Conservation (phyloP, 2,113 vertebrate genomes). For the Falcunculus frontatus region DNA sequence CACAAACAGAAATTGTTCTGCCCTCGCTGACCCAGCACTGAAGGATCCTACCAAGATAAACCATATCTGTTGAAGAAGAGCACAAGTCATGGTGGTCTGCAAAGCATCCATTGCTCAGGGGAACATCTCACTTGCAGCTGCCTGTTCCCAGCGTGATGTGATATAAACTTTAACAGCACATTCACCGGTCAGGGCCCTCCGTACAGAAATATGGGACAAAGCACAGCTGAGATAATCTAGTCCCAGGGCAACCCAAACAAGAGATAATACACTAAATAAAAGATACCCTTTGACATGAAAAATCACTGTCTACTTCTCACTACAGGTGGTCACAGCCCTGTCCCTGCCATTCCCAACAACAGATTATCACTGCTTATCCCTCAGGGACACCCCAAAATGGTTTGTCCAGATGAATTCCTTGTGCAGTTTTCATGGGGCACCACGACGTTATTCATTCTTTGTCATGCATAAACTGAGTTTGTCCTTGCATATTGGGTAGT, state of each 20-base stretch:
- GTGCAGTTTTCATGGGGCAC: not conserved
- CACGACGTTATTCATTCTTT: not conserved
- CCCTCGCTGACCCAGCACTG: not conserved
- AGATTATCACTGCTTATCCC: not conserved
- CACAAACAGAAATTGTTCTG: not conserved
- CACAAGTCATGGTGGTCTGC: not conserved
- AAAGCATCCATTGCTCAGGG: not conserved
- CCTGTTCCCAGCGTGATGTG: fast-evolving
- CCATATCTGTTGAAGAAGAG: not conserved
- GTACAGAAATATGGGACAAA: not conserved
- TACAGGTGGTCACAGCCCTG: not conserved
- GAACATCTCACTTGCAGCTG: not conserved
- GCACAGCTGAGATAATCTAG: not conserved
- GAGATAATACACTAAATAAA: not conserved
- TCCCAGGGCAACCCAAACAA: not conserved
- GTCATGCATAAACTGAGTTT: too few relatives aligned
- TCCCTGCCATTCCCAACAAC: not conserved
- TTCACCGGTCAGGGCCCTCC: not conserved
- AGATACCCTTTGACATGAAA: not conserved
- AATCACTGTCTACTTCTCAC: not conserved
- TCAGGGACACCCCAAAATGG: not conserved
- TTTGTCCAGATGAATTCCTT: not conserved
- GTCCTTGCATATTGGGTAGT: too few relatives aligned
- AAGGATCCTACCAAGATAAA: not conserved
- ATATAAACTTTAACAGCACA: not conserved